These are phyloP conservation scores for Halichoeres trimaculatus DNA, from an alignment of 2,113 vertebrate genomes.

Conservation along the genomic window DNA sequence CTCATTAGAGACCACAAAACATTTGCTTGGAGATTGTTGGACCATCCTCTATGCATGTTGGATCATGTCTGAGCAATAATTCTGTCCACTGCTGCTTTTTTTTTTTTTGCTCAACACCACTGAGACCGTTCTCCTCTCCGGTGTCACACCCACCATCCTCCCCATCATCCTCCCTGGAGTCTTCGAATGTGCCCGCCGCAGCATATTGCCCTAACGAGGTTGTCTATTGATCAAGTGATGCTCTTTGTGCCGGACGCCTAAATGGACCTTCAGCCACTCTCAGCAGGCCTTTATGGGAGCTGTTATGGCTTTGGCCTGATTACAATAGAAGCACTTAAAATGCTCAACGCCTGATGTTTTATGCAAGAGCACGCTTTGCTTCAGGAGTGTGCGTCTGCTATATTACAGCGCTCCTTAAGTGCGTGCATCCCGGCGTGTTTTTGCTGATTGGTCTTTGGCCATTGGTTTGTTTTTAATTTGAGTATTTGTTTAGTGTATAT, in stretches of 20 bases:
- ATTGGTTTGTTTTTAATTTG: conserved; percentile 25
- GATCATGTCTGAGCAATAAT: conserved; percentile 18
- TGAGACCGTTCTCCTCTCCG: conserved; percentile 7
- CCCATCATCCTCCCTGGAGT: conserved; percentile 40
- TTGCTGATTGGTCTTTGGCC: conserved; percentile 6
- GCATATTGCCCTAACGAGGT: conserved; percentile 72
- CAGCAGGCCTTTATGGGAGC: conserved; percentile 63
- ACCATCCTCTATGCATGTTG: conserved; percentile 16
- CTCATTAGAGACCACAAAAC: conserved; percentile 55
- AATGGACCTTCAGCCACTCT: conserved; percentile 74
- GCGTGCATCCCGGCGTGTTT: conserved; percentile 26
- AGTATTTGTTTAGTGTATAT: conserved; percentile 37
- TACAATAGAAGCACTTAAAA: conserved; percentile 79
- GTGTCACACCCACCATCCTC: conserved; percentile 22
- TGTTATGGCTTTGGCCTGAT: conserved; percentile 71
- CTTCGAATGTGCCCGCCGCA: conserved; percentile 62
- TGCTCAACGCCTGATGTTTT: conserved; percentile 74
- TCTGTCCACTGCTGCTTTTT: conserved; percentile 31
- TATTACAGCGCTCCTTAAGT: conserved; percentile 42
- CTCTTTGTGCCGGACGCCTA: conserved; percentile 72
- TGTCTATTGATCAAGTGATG: conserved; percentile 78
- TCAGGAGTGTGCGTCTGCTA: conserved; percentile 47
- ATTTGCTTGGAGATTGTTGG: conserved; percentile 47
- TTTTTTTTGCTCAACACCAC: conserved; percentile 12
- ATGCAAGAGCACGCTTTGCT: conserved; percentile 68